These are phyloP conservation scores for Troides oblongomaculatus DNA, from an alignment of 2,888 invertebrate species.

Conservation along the genomic window DNA sequence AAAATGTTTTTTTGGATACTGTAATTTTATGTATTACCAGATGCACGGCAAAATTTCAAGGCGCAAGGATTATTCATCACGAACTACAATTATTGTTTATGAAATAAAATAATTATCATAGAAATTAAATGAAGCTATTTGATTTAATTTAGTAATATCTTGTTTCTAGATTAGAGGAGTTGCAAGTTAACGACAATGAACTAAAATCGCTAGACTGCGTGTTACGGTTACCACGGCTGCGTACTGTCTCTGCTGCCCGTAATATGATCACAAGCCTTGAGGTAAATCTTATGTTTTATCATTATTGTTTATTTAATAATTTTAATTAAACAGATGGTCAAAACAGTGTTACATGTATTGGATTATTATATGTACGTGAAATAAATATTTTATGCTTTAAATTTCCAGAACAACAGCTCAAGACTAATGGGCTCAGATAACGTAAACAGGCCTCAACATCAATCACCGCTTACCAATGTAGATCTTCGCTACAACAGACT, in stretches of 20 bases:
- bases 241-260: constrained; percentile 76
- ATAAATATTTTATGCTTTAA: neutral
- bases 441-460: constrained; percentile 60
- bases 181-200: constrained; percentile 86
- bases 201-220: constrained; percentile 81
- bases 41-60: no score
- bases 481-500: constrained; percentile 88
- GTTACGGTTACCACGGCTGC: constrained; percentile 80
- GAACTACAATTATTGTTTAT: no score
- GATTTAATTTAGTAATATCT: neutral
- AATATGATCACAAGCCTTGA: constrained; percentile 64
- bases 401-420: constrained; percentile 49
- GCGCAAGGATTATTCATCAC: no score
- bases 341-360: no score
- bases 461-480: constrained; percentile 84
- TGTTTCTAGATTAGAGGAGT: constrained; percentile 84
- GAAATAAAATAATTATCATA: no score
- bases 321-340: neutral
- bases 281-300: constrained; percentile 43
- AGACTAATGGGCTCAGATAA: constrained; percentile 63
- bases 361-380: neutral
- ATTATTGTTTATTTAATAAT: neutral
- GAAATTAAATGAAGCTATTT: no score
- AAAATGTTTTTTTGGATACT: no score
- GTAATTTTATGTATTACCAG: no score